Base-by-base conservation (phyloP, 2,113 vertebrate genomes). In the Oophaga pumilio region DNA sequence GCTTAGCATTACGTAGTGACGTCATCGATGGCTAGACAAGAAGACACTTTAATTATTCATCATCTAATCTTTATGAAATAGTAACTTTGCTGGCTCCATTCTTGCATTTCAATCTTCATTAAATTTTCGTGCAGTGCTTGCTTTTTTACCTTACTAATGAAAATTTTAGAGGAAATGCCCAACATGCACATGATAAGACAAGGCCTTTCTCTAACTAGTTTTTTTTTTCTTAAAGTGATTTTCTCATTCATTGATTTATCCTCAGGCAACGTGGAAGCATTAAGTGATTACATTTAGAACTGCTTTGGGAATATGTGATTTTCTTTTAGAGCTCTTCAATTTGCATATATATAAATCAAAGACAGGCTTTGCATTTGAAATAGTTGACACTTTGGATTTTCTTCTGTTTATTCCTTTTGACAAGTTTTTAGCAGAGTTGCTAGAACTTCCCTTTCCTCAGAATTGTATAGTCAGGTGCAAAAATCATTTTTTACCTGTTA, bases 1-100 rank as follows among this genome's bases (percentile, higher is more conserved):
- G 76, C 50, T 78, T 76, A 53, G 43, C 53, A 8, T 57, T 52
- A 15, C 59, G 0, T 22, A 15, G 56, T 64, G 49, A 71, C 57
- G 62, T 86, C 50, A 56, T 50, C 33, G 59, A 17, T 33, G 56
- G 53, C 53, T 62, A 50, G 71, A 85, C 84, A 26, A 15, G 8
- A 78, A 78, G 73, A 62, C 84, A 78, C 84, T 85, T 85, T 85
- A 66, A 43, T 50, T 85, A 85, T 62, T 76, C 43, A 76, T 69
- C 14, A 26, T 50, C 62, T 52, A 69, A 69, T 69, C 62, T 83
- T 53, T 53, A 69, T 68, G 11, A 83, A 69, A 26, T 68, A 53
- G 53, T 83, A 1, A 83, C 43, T 66, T 68, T 82, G 14, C 57
- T 18, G 7, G 33, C 11, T 82, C 57, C 59, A 22, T 82, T 59